Percentiles rank a stretch among this genome's conserved stretches.
Conservation (phyloP, 2,797 vertebrate genomes). For the Poecilia gillii region DNA sequence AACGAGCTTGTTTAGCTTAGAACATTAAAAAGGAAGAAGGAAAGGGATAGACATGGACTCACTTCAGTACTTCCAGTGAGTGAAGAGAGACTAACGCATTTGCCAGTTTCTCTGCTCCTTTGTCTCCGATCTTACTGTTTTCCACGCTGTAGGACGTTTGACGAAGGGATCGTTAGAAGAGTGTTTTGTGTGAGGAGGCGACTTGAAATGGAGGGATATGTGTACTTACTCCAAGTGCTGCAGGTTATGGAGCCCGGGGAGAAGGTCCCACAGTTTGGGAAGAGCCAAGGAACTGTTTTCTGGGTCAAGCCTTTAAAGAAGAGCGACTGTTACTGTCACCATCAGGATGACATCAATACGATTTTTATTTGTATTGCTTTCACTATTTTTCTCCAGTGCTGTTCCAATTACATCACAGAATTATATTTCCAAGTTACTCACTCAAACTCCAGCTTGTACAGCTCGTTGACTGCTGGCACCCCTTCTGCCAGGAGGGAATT, state of each 20-base stretch:
- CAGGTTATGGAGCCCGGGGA: slow-evolving; percentile 86
- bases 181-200: not conserved
- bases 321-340: not conserved
- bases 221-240: slow-evolving; percentile 87
- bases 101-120: slow-evolving; percentile 82
- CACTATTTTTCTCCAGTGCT: not conserved
- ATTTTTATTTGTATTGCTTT: not conserved
- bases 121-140: slow-evolving; percentile 89
- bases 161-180: not conserved
- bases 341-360: not conserved
- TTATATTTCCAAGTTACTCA: slow-evolving; percentile 71
- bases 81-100: slow-evolving; percentile 79
- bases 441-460: slow-evolving; percentile 89
- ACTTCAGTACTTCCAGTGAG: slow-evolving; percentile 91
- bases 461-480: slow-evolving; percentile 86
- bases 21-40: not conserved
- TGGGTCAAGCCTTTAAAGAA: slow-evolving; percentile 86
- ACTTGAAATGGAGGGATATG: not conserved
- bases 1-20: not conserved
- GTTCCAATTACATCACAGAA: not conserved
- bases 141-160: slow-evolving; percentile 82
- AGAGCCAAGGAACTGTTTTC: slow-evolving; percentile 81
- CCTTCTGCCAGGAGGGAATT: slow-evolving; percentile 67
- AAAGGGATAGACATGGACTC: slow-evolving; percentile 60
- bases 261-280: slow-evolving; percentile 82